Conservation (phyloP, 2,888 invertebrate species). For the Apamea sordens region DNA sequence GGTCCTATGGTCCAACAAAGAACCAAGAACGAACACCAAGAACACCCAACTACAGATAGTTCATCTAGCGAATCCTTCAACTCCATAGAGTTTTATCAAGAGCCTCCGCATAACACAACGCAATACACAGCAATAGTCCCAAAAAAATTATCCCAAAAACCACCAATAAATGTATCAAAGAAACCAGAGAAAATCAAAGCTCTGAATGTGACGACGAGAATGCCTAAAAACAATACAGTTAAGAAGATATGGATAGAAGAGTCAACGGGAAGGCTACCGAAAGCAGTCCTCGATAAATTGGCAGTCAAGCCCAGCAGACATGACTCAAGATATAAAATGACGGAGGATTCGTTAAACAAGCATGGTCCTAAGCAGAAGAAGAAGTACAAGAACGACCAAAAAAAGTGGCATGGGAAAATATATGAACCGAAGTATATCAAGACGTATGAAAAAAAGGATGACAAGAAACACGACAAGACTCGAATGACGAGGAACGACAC, state of each 20-base stretch:
- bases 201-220: neutral
- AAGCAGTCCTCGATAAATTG: conserved; percentile 29
- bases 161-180: neutral
- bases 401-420: neutral
- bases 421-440: neutral
- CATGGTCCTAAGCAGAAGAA: neutral
- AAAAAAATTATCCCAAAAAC: neutral
- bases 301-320: neutral
- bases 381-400: neutral
- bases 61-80: neutral
- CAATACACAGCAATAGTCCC: neutral
- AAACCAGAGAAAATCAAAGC: neutral
- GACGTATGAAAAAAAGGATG: neutral
- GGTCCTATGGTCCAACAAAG: neutral
- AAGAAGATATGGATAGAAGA: conserved; percentile 40
- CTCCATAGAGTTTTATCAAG: conserved; percentile 13
- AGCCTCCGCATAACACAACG: neutral
- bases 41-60: neutral
- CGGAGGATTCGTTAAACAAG: neutral
- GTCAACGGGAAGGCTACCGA: conserved; percentile 32
- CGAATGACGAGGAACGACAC: neutral
- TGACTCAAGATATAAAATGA: neutral
- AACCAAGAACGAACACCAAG: neutral
- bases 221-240: neutral
- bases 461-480: neutral